Base-by-base conservation (phyloP, 2,113 vertebrate genomes). In the Bujurquina vittata region DNA sequence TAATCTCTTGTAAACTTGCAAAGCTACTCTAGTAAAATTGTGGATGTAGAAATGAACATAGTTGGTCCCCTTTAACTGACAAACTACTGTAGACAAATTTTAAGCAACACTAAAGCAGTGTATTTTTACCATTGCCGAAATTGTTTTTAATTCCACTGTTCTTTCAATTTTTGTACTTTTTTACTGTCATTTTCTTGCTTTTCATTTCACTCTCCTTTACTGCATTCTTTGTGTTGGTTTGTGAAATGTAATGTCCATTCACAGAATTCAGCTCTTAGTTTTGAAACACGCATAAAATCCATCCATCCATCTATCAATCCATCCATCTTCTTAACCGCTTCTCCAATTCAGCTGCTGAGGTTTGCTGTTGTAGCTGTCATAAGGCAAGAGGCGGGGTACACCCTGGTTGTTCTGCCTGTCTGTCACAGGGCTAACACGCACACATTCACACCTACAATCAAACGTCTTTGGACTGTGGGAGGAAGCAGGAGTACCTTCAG, bases 91-190 rank as follows among this genome's bases (percentile, higher is more conserved):
- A 5, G 46, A 10, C 4, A 22, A 7, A 20, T 20, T 20, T 7
- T 17, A 26, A 72, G 14, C 1, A 3, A 0, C 14, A 52, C 3
- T 35, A 33, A 20, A 58, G 4, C 20, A 12, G 57, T 20, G 1
- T 17, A 49, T 49, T 49, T 49, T 17, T 49, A 12, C 17, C 46
- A 49, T 49, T 49, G 14, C 43, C 1, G 4, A 46, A 15, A 46
- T 46, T 46, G 12, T 5, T 17, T 49, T 72, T 52, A 26, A 52
- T 1, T 12, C 43, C 65, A 72, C 40, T 69, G 63, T 69, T 49
- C 40, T 46, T 18, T 10, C 40, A 46, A 18, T 18, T 26, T 67
- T 40, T 4, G 63, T 69, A 0, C 1, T 0, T 15, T 69, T 69
- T 69, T 69, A 49, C 43, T 12, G 23, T 69, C 1, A 1, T 69